Base-by-base conservation (phyloP, 2,888 invertebrate genomes). In the Sphinx pinastri region DNA sequence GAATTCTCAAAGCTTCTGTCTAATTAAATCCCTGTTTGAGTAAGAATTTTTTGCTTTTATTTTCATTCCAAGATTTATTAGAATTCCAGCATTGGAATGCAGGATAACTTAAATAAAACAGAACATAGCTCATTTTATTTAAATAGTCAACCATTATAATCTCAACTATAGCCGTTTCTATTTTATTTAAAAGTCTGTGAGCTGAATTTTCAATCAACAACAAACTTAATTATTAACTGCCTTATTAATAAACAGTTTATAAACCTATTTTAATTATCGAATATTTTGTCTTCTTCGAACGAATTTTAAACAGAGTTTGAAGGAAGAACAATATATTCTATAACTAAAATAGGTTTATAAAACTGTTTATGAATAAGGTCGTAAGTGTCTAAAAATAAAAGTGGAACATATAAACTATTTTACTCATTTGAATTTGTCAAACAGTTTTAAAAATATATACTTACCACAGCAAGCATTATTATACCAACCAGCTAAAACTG, bases 1-100 rank as follows among this genome's bases (percentile, higher is more conserved):
- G 68, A 76, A 77, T 76, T 78, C 74, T 73, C 72, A 75, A 74
- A 80, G 76, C 80, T 79, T 70, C 71, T 72, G 75, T 80, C 79
- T 84, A 83, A 84, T 85, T 84, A 82, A 84, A 84, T 83, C 73
- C 81, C 82, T 79, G 75, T 74, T 77, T 78, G 77, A 70, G 72
- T 2, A 25, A 25, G 25, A 77, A 75, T 76, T 77, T 74, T 80
- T 77, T 80, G 77, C 82, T 84, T 83, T 84, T 80, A 80, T 84
- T 77, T 79, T 73, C 70, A 69, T 73, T 76, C 74, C 75, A 77
- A 77, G 76, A 74, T 85, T 84, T 86, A 86, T 82, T 83, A 82
- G 76, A 84, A 83, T 82, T 81, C 75, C 78, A 82, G 84, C 85
- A 79, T 77, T 70, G 71, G 73, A 77, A 74, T 70, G 72, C 68